Conservation (phyloP, 1,140 invertebrate genomes). For the Drosophila kepulauana region DNA sequence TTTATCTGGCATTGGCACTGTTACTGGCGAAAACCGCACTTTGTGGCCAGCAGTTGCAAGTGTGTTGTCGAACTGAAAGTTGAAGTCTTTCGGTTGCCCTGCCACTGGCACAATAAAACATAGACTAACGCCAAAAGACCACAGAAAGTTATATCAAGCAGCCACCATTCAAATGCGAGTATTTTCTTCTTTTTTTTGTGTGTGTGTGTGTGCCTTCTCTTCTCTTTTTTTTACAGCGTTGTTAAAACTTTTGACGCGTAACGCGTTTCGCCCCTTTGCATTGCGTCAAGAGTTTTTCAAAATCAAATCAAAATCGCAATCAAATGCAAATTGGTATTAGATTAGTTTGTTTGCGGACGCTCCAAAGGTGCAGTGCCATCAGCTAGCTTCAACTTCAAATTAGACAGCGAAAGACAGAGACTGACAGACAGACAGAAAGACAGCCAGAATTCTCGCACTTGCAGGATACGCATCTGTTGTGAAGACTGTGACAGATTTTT, state of each 20-base stretch:
- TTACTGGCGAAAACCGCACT: constrained; percentile 41
- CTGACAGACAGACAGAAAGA: constrained; percentile 17
- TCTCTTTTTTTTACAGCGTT: constrained; percentile 36
- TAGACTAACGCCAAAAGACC: constrained; percentile 47
- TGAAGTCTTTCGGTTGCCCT: constrained; percentile 54
- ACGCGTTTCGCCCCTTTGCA: constrained; percentile 13
- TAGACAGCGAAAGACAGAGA: constrained; percentile 28
- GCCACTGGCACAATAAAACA: constrained; percentile 45
- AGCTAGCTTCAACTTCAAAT: constrained; percentile 57
- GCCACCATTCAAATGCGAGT: constrained; percentile 36
- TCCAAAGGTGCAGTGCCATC: constrained; percentile 35
- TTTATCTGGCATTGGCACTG: constrained; percentile 60
- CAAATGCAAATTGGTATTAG: constrained; percentile 83
- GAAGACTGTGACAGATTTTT: constrained; percentile 64
- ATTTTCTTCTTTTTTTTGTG: not conserved
- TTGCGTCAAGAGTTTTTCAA: constrained; percentile 20
- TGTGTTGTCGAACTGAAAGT: constrained; percentile 45
- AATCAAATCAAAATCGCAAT: constrained; percentile 80
- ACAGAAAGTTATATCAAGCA: constrained; percentile 55
- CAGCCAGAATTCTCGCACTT: not conserved
- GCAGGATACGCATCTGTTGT: constrained; percentile 59
- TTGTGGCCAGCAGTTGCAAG: constrained; percentile 62
- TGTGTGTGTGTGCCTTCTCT: constrained; percentile 4
- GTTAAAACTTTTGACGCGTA: constrained; percentile 58
- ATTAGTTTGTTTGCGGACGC: constrained; percentile 75